phyloP scores from a whole-genome alignment of 1,140 invertebrate species.

The Octopus bimaculoides region DNA sequence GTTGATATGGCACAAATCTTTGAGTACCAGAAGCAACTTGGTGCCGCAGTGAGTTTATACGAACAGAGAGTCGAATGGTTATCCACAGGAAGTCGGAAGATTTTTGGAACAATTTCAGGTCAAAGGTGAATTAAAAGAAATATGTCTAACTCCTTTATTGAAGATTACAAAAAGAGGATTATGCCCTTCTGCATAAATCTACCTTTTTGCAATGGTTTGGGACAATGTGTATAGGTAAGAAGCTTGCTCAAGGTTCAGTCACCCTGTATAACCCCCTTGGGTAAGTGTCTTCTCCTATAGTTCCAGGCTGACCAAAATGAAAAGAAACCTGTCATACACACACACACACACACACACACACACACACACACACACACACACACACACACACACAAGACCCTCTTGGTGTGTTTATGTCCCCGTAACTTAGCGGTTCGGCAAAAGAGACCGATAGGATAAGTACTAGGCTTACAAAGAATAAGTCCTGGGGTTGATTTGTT shows the following conservation, averaged over 20 bases:
- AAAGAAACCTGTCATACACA: not conserved
- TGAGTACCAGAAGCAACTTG: slow-evolving; percentile 58
- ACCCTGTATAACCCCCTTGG: not conserved
- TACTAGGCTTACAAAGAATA: too few relatives aligned
- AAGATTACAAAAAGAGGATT: not conserved
- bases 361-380: not conserved
- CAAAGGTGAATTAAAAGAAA: slow-evolving; percentile 41
- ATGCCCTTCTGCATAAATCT: not conserved
- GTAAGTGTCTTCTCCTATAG: too few relatives aligned
- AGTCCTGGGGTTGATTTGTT: too few relatives aligned
- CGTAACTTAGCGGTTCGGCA: too few relatives aligned
- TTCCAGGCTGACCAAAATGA: too few relatives aligned
- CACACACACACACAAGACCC: not conserved
- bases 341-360: not conserved
- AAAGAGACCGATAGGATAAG: too few relatives aligned
- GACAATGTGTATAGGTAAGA: not conserved
- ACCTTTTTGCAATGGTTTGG: not conserved
- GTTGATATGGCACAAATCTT: slow-evolving; percentile 56
- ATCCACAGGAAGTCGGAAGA: slow-evolving; percentile 50
- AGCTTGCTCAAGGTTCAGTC: not conserved
- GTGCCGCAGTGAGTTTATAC: slow-evolving; percentile 50
- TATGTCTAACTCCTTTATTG: too few relatives aligned
- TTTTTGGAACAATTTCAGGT: slow-evolving; percentile 56
- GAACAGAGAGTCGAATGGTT: slow-evolving; percentile 57
- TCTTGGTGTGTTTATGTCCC: too few relatives aligned